Evolutionary conservation across 2,797 vertebrate genomes (phyloP).

Genomic region (Rhabdophis nuchalis): DNA sequence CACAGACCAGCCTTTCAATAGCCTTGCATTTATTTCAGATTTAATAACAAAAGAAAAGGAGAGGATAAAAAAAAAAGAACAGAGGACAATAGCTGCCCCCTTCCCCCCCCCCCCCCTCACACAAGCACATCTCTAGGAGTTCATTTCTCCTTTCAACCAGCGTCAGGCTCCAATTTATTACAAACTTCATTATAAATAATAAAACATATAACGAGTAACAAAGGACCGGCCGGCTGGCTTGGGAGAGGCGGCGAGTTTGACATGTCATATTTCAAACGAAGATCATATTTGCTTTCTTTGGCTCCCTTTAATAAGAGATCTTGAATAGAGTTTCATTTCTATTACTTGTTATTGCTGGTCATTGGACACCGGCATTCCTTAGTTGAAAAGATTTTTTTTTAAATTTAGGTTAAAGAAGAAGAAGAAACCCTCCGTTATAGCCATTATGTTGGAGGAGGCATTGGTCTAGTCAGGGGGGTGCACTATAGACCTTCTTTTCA

Average conservation of each 20-base stretch:
- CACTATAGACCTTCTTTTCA: background rate
- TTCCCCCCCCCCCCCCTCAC: background rate
- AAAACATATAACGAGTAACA: constrained; percentile 29
- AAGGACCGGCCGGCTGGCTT: constrained; percentile 32
- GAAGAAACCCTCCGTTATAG: fast-evolving
- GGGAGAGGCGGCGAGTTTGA: constrained; percentile 26
- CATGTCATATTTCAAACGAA: constrained; percentile 25
- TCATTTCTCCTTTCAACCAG: constrained; percentile 31
- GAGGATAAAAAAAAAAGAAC: constrained; percentile 29
- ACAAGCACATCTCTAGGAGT: constrained; percentile 31
- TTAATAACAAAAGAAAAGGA: constrained; percentile 20
- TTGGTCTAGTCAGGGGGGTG: background rate
- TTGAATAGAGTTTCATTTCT: constrained; percentile 40
- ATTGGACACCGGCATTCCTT: constrained; percentile 11
- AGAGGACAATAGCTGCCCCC: constrained; percentile 11
- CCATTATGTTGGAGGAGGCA: background rate
- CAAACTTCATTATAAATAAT: constrained; percentile 44
- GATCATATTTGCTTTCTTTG: constrained; percentile 34
- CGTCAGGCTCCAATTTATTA: constrained; percentile 31
- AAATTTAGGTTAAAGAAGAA: background rate
- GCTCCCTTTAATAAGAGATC: constrained; percentile 21
- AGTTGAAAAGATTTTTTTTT: constrained; percentile 1
- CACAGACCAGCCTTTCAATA: background rate
- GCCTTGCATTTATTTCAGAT: constrained; percentile 14
- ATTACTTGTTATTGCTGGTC: constrained; percentile 38